A percentile compares a stretch with the other conserved stretches of the same genome.
phyloP scores from a whole-genome alignment of 1,140 invertebrate genomes.

The Cataglyphis hispanica region DNA sequence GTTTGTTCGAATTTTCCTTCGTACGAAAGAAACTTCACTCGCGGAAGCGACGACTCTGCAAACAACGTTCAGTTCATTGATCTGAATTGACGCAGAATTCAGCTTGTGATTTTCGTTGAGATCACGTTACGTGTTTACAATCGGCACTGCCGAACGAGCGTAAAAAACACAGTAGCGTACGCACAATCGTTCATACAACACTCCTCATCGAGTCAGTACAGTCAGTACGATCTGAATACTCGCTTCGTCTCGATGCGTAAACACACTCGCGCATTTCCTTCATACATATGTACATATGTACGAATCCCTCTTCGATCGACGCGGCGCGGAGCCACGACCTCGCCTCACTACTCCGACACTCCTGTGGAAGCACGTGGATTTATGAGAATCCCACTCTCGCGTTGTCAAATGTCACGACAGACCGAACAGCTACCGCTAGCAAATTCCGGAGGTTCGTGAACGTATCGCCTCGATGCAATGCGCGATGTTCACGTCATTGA shows the following conservation, averaged over 20 bases:
- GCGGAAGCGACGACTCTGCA: neutral
- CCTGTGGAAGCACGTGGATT: conserved; percentile 48
- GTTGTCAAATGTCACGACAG: conserved; percentile 5
- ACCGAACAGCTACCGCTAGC: neutral
- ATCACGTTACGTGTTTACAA: conserved; percentile 23
- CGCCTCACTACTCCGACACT: conserved; percentile 22
- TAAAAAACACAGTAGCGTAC: neutral
- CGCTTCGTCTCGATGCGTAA: conserved; percentile 11
- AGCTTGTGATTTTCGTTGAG: neutral
- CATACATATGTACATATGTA: neutral
- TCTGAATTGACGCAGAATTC: neutral
- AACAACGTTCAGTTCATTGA: neutral
- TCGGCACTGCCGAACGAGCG: conserved; percentile 4
- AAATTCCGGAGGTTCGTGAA: neutral
- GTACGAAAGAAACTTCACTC: neutral
- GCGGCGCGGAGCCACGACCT: conserved; percentile 21
- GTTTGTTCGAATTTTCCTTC: neutral
- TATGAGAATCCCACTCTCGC: conserved; percentile 4
- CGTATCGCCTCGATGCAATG: conserved; percentile 12
- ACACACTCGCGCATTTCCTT: conserved; percentile 11
- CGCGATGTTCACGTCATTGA: neutral
- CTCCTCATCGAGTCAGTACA: conserved; percentile 49
- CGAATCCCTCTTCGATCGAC: conserved; percentile 32
- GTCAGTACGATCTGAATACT: conserved; percentile 38
- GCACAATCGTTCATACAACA: conserved; percentile 23